Evolutionary conservation across 2,797 vertebrate genomes (phyloP), one percentile per base, ranked within the genome.

Genomic region (Chaetodon trifasciatus): DNA sequence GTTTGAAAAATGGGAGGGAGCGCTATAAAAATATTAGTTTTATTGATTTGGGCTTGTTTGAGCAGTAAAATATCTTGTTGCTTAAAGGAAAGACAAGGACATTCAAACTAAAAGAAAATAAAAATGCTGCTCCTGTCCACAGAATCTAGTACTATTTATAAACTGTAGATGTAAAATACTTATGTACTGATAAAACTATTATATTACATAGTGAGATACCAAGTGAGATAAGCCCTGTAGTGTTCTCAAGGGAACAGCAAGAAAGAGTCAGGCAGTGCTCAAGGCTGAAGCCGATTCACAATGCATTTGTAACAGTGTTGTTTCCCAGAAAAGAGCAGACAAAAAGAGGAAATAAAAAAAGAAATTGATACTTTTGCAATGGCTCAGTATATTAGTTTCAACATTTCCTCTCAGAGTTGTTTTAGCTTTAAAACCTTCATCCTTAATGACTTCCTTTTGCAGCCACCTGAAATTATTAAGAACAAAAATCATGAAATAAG

Each of bases 21-120:
- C 53, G 79, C 50, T 90, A 88, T 82, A 89, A 90, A 92, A 94
- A 91, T 78, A 86, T 88, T 28, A 37, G 55, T 86, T 89, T 85
- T 82, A 87, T 89, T 89, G 71, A 88, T 85, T 85, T 68, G 65
- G 80, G 64, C 39, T 76, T 71, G 63, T 75, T 79, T 58, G 21
- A 85, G 78, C 55, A 74, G 58, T 75, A 49, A 44, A 9, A 44
- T 79, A 73, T 84, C 56, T 58, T 80, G 50, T 88, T 79, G 72
- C 56, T 85, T 79, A 65, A 71, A 80, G 47, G 60, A 88, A 82
- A 68, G 65, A 84, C 55, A 75, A 69, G 63, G 72, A 70, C 46
- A 61, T 83, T 79, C 3, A 76, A 88, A 81, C 64, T 72, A 70
- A 88, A 77, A 67, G 23, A 72, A 85, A 84, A 74, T 50, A 73